Conservation (phyloP, 2,113 vertebrate genomes). For the Candoia aspera region DNA sequence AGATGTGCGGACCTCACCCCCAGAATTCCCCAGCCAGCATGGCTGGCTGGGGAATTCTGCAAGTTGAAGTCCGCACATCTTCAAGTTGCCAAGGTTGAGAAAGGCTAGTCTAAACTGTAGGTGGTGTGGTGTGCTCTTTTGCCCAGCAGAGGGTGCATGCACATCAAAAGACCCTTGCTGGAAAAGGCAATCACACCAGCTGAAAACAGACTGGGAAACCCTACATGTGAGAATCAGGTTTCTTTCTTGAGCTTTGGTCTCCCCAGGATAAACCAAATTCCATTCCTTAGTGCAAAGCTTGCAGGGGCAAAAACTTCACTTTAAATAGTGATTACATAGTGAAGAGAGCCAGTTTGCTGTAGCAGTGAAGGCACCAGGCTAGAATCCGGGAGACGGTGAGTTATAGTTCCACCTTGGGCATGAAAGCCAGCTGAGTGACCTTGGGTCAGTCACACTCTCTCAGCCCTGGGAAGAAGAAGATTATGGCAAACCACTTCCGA, state of each 20-base stretch:
- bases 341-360: not conserved
- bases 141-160: not conserved
- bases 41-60: no score
- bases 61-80: no score
- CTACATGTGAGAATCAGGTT: not conserved
- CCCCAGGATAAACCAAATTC: not conserved
- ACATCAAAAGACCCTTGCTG: not conserved
- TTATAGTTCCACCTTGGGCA: not conserved
- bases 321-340: not conserved
- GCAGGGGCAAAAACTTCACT: not conserved
- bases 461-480: not conserved
- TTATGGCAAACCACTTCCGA: not conserved
- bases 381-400: not conserved
- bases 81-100: not conserved
- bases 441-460: not conserved
- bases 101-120: not conserved
- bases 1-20: no score
- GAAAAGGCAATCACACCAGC: not conserved
- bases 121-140: not conserved
- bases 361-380: not conserved
- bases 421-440: not conserved
- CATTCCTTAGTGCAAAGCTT: not conserved
- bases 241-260: not conserved
- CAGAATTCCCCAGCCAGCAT: no score
- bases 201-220: not conserved